phyloP scores from a whole-genome alignment of 1,140 invertebrate genomes.

The Portunus trituberculatus region DNA sequence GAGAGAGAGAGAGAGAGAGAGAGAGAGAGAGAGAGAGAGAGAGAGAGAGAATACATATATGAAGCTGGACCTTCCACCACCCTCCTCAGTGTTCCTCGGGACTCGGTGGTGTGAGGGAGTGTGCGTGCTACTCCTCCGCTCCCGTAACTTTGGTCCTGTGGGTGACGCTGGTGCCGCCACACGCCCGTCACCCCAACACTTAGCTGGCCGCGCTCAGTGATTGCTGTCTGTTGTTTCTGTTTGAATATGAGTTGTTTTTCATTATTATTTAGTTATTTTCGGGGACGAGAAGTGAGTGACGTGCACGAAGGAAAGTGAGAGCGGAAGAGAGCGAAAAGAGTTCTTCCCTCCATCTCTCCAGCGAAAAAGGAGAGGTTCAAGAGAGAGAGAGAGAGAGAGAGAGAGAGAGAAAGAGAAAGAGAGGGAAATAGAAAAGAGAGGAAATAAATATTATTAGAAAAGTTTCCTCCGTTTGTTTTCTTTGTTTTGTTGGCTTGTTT shows the following conservation, averaged over 20 bases:
- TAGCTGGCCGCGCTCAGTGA: not conserved
- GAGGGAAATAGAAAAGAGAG: not conserved
- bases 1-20: constrained; percentile 40
- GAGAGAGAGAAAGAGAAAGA: not conserved
- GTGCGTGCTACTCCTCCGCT: constrained; percentile 10
- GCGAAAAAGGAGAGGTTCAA: not conserved
- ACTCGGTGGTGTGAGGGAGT: constrained; percentile 41
- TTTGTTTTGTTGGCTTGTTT: not conserved
- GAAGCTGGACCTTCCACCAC: not conserved
- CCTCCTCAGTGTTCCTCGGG: constrained; percentile 48
- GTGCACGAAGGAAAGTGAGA: not conserved
- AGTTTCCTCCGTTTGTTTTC: not conserved
- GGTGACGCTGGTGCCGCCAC: not conserved
- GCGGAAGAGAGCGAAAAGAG: not conserved
- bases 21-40: constrained; percentile 14
- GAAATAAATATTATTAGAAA: not conserved
- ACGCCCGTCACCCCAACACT: not conserved
- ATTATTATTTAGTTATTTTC: not conserved
- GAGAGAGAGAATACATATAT: not conserved
- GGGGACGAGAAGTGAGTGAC: not conserved
- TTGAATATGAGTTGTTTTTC: not conserved
- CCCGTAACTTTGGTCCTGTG: not conserved
- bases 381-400: not conserved
- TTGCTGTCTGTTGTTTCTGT: not conserved
- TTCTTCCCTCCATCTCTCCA: not conserved